Percentiles rank a stretch among this genome's conserved stretches.
Evolutionary conservation across 2,113 vertebrate genomes (phyloP).

Genomic region (Montifringilla adamsi): DNA sequence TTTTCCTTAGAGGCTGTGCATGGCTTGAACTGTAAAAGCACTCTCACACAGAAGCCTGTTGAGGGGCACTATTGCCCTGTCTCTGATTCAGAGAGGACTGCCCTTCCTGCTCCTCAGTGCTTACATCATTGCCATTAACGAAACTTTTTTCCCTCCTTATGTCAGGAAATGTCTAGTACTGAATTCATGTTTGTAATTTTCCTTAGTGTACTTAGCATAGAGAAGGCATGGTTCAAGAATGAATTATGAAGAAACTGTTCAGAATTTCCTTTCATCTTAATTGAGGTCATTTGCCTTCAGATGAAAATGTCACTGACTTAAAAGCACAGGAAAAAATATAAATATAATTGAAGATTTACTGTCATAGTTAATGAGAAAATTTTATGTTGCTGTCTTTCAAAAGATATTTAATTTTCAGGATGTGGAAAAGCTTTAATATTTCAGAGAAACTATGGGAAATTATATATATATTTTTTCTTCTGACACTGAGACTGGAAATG

Average conservation of each 20-base stretch:
- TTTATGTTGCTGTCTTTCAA: neutral
- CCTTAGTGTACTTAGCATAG: neutral
- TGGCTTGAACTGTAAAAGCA: neutral
- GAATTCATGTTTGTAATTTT: neutral
- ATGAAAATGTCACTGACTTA: neutral
- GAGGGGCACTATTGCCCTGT: neutral
- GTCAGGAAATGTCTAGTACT: neutral
- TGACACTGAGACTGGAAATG: neutral
- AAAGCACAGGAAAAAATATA: neutral
- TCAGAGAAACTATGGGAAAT: neutral
- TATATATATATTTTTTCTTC: neutral
- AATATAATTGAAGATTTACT: neutral
- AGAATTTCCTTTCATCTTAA: constrained; percentile 18
- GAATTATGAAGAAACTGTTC: neutral
- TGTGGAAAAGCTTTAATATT: neutral
- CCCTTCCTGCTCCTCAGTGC: neutral
- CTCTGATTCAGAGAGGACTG: neutral
- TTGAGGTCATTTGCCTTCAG: neutral
- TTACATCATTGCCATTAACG: neutral
- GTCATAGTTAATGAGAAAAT: neutral
- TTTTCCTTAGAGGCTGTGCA: neutral
- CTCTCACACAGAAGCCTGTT: neutral
- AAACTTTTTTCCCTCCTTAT: neutral
- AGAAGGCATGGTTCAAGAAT: neutral
- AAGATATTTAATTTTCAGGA: neutral